Evolutionary conservation across 2,113 vertebrate genomes (phyloP), one percentile per base, ranked within the genome.

Genomic region (Diphyllodes magnificus): DNA sequence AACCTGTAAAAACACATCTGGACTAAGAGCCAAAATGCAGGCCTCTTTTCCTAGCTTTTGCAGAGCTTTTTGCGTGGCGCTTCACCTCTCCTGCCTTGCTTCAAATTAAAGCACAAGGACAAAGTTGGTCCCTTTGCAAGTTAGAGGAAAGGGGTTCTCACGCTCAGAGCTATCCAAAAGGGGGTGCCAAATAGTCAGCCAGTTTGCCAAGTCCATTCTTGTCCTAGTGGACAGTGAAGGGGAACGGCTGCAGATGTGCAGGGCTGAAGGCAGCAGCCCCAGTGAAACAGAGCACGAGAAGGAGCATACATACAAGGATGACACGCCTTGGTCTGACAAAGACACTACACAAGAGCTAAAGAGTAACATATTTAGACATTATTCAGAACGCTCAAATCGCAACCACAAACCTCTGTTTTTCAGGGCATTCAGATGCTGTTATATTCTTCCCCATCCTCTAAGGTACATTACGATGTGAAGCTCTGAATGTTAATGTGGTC

Each of bases 201-300:
- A 39, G 0, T 71, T 79, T 71, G 22, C 44, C 21, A 33, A 69
- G 3, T 24, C 22, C 15, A 2, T 17, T 49, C 50, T 37, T 57
- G 6, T 28, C 49, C 31, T 8, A 37, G 27, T 0, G 1, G 60
- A 20, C 9, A 40, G 16, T 0, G 33, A 53, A 66, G 33, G 24
- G 17, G 60, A 88, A 31, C 17, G 35, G 28, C 15, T 50, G 54
- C 9, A 61, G 37, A 13, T 13, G 27, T 33, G 35, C 33, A 49
- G 31, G 40, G 30, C 31, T 84, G 37, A 35, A 33, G 44, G n/a
- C 35, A 60, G 39, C 44, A 65, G 20, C 2, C 7, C 6, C 10
- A 31, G 15, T 14, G 22, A 39, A 20, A 28, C 23, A 16, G 2
- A 0, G 0, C 6, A 9, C 20, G 30, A 20, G 31, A 22, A 59